Evolutionary conservation across 2,113 vertebrate species (phyloP).

Genomic region (Pteropus alecto): DNA sequence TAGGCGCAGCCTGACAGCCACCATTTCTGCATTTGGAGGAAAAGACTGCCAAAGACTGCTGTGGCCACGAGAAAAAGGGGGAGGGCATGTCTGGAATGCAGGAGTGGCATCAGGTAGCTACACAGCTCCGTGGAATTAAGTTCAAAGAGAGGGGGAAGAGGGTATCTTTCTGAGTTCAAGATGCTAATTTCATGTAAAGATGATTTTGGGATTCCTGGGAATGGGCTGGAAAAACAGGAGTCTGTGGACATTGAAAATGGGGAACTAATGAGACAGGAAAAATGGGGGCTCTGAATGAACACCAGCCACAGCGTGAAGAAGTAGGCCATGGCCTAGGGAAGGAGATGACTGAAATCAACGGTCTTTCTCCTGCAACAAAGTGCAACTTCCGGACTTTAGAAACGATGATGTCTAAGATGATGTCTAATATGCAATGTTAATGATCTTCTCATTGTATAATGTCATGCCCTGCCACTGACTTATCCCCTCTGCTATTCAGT

Average conservation of each 20-base stretch:
- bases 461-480: not conserved
- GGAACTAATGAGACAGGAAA: not conserved
- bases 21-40: not conserved
- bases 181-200: not conserved
- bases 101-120: not conserved
- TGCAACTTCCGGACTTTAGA: not conserved
- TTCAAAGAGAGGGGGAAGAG: not conserved
- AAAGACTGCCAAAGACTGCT: too few species aligned
- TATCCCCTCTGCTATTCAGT: not conserved
- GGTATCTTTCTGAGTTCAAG: not conserved
- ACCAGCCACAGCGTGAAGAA: not conserved
- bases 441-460: not conserved
- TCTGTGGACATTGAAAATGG: fast-evolving
- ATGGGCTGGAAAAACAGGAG: not conserved
- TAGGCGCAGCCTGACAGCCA: not conserved
- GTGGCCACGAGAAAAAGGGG: not conserved
- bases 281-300: not conserved
- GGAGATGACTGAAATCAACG: not conserved
- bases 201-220: not conserved
- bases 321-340: fast-evolving
- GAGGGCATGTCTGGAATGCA: not conserved
- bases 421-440: not conserved
- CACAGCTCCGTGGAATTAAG: not conserved
- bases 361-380: fast-evolving
- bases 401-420: not conserved